phyloP scores from a whole-genome alignment of 2,888 invertebrate genomes.

The Mesopsocus fuscifrons region DNA sequence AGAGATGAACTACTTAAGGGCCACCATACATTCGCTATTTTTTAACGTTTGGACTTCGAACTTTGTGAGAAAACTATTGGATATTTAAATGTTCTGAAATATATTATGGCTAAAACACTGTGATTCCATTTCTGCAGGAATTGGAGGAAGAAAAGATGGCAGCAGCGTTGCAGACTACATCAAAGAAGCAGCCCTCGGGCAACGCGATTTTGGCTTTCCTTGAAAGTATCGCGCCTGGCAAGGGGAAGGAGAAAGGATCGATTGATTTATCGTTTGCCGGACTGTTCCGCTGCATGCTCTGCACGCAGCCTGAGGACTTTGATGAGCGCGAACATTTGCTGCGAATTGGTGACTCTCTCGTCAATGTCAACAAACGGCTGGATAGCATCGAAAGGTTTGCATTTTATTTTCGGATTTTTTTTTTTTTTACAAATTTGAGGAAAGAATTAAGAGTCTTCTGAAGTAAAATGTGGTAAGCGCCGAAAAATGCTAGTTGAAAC shows the following conservation, averaged over 20 bases:
- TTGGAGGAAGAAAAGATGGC: conserved; percentile 71
- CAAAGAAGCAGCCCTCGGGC: conserved; percentile 39
- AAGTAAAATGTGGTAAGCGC: too few species aligned
- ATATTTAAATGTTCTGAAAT: too few species aligned
- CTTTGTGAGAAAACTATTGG: too few species aligned
- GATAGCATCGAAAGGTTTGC: conserved; percentile 60
- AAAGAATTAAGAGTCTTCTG: too few species aligned
- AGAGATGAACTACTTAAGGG: too few species aligned
- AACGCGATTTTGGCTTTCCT: conserved; percentile 65
- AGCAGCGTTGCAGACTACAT: conserved; percentile 62
- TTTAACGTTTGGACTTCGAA: too few species aligned
- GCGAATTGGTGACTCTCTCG: conserved; percentile 67
- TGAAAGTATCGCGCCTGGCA: conserved; percentile 41
- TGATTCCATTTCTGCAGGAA: conserved; percentile 33
- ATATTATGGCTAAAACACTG: too few species aligned
- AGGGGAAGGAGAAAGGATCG: conserved; percentile 67
- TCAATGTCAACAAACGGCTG: conserved; percentile 55
- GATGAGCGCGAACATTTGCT: conserved; percentile 73
- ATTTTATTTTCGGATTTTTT: too few species aligned
- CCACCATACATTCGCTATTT: too few species aligned
- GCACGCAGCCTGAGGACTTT: conserved; percentile 73
- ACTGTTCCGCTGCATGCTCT: conserved; percentile 73
- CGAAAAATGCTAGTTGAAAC: too few species aligned
- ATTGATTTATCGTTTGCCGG: conserved; percentile 80
- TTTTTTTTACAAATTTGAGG: too few species aligned